These are phyloP conservation scores for Cerceris ruficornis DNA, from an alignment of 2,888 invertebrate species.

Conservation along the genomic window DNA sequence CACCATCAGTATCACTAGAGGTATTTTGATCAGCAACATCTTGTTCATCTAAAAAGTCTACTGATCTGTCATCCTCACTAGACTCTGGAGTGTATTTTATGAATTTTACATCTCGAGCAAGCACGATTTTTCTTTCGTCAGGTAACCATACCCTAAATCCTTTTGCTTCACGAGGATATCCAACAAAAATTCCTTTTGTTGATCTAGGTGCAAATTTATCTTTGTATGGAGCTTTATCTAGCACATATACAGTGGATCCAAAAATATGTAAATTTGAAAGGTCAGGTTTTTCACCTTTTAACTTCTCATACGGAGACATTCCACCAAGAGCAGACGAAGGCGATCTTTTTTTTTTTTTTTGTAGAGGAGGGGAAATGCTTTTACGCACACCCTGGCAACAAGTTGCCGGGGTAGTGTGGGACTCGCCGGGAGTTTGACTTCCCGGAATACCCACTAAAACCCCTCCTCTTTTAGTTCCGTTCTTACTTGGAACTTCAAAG, in stretches of 20 bases:
- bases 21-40: too few relatives aligned
- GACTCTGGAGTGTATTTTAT: background rate
- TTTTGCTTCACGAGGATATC: slow-evolving; percentile 11
- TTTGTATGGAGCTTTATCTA: slow-evolving; percentile 10
- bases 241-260: background rate
- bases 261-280: background rate
- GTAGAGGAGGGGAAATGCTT: too few relatives aligned
- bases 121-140: background rate
- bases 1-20: too few relatives aligned
- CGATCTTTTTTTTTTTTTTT: too few relatives aligned
- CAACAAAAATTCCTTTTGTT: slow-evolving; percentile 9
- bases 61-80: too few relatives aligned
- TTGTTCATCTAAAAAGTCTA: too few relatives aligned
- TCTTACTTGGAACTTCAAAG: too few relatives aligned
- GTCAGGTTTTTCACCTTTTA: slow-evolving; percentile 7
- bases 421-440: too few relatives aligned
- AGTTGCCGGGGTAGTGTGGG: too few relatives aligned
- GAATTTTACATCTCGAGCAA: slow-evolving; percentile 15
- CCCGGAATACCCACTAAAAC: too few relatives aligned
- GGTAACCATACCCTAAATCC: slow-evolving; percentile 18
- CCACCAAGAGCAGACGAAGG: slow-evolving; percentile 19
- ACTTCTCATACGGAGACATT: slow-evolving; percentile 36
- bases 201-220: slow-evolving; percentile 11
- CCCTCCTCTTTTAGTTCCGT: too few relatives aligned
- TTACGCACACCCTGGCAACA: too few relatives aligned